A percentile compares a stretch with the other conserved stretches of the same genome.
Evolutionary conservation across 2,797 vertebrate species (phyloP).

Genomic region (Oophaga sylvatica): DNA sequence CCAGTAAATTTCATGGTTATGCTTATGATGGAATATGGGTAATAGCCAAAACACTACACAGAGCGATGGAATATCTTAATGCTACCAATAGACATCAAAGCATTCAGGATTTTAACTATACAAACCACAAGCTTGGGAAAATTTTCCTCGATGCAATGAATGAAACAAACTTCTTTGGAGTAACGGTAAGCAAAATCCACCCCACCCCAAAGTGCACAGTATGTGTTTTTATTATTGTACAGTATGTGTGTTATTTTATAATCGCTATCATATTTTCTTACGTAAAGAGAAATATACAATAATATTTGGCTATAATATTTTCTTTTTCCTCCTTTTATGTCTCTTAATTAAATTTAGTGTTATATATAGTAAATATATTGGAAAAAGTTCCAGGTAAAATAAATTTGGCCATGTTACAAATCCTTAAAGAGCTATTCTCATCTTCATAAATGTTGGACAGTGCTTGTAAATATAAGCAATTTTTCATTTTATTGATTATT

Average conservation of each 20-base stretch:
- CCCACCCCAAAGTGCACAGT: neutral
- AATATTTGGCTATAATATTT: neutral
- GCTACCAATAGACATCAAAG: conserved; percentile 83
- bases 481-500: too few species aligned
- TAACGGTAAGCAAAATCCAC: conserved; percentile 84
- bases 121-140: conserved; percentile 91
- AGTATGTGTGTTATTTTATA: neutral
- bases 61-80: conserved; percentile 90
- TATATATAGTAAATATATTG: neutral
- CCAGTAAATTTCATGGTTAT: conserved; percentile 98
- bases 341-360: neutral
- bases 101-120: conserved; percentile 93
- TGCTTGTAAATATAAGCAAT: too few species aligned
- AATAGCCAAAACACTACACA: conserved; percentile 92
- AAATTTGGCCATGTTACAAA: neutral
- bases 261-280: neutral
- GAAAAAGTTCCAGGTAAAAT: neutral
- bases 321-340: neutral
- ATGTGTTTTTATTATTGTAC: neutral
- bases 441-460: too few species aligned
- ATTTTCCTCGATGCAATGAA: conserved; percentile 98
- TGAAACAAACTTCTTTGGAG: conserved; percentile 96
- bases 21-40: conserved; percentile 99
- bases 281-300: neutral
- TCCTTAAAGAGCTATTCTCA: too few species aligned